Percentiles rank a stretch among this genome's conserved stretches.
Evolutionary conservation across 2,797 vertebrate genomes (phyloP).

Genomic region (Rhabdophis nuchalis): DNA sequence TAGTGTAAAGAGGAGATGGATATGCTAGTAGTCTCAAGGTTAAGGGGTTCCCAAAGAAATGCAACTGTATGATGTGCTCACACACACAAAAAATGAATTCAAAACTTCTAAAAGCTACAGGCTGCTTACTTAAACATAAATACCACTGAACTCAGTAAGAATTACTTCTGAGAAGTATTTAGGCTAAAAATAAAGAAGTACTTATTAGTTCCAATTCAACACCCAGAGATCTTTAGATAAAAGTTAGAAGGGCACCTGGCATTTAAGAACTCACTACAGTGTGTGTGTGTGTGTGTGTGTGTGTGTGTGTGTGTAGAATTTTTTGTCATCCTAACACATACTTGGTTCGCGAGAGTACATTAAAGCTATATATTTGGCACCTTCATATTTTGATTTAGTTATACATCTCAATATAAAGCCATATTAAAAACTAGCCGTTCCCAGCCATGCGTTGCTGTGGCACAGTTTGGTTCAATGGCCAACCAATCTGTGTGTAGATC

Average conservation of each 20-base stretch:
- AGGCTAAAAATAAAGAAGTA: background rate
- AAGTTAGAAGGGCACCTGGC: background rate
- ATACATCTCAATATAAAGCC: background rate
- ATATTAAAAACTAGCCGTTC: background rate
- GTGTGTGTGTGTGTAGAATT: background rate
- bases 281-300: background rate
- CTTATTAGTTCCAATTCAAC: background rate
- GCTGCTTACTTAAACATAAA: background rate
- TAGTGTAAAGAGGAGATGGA: background rate
- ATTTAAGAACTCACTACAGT: background rate
- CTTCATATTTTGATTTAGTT: background rate
- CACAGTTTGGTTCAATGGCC: too few species aligned
- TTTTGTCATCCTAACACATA: background rate
- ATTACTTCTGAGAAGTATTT: background rate
- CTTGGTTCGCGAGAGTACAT: background rate
- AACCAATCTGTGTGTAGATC: too few species aligned
- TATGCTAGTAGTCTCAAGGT: background rate
- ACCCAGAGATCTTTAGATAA: background rate
- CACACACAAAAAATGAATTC: background rate
- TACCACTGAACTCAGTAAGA: background rate
- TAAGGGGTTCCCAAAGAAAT: background rate
- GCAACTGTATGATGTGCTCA: background rate
- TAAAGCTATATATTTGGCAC: background rate
- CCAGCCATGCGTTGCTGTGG: too few species aligned
- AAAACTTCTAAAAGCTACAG: background rate